Base-by-base conservation (phyloP, 2,888 invertebrate species). In the Archips crataeganus region DNA sequence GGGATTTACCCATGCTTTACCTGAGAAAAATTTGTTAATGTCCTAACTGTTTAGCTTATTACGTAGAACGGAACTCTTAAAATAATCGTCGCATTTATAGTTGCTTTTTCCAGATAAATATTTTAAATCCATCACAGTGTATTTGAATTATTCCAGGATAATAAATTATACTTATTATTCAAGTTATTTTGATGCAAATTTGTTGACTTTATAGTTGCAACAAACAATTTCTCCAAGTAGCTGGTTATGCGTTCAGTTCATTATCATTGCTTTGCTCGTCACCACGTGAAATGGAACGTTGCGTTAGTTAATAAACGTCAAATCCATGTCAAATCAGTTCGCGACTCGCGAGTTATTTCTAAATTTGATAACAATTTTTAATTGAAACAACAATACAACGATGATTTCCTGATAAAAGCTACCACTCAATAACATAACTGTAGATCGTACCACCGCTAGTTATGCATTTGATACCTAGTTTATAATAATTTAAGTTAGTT, bases 351-450 rank as follows among this genome's bases (percentile, higher is more conserved):
- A 69, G 60, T 42, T 60, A 69, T 70, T 68, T 70, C 65, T 65
- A 65, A 70, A 65, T 78, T 45, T 81, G 83, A 81, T 84, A 84
- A 82, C 80, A 76, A 70, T 62, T 68, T 69, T 73, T 79, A 76
- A 78, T 79, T 82, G 67, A 62, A 79, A 34, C 75, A 76, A 67
- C n/a, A 76, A 62, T 74, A 65, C 64, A 77, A 77, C 70, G 77
- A 79, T 74, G 74, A 45, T 65, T 65, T 74, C 74, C 54, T 74
- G 74, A 74, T 74, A 74, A 70, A 69, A 74, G 65, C n/a, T 36
- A 70, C 57, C n/a, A 51, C 15, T 74, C 63, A 63, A 73, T 69
- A 68, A 68, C 51, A 59, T 65, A 68, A 60, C 39, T 70, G 63
- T 54, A 61, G 10, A 34, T 64, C 63, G 45, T 70, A 74, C 74